These are phyloP conservation scores for Epinephelus cyanopodus DNA, from an alignment of 2,113 vertebrate species.

Conservation along the genomic window DNA sequence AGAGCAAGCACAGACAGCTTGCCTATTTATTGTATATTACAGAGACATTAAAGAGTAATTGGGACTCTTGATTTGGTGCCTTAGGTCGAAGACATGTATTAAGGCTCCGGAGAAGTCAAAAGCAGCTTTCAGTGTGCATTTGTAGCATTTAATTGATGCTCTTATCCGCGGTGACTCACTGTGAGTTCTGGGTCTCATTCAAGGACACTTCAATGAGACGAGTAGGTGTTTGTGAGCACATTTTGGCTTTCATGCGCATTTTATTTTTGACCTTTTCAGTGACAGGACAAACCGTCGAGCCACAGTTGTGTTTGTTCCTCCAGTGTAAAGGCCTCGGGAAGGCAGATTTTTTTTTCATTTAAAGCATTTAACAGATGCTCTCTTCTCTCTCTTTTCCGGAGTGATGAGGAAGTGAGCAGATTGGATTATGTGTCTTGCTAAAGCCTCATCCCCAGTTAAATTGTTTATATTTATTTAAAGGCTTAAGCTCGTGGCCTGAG, in stretches of 20 bases:
- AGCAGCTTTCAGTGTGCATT: slow-evolving; percentile 1
- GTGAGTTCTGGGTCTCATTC: slow-evolving; percentile 26
- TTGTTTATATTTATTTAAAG: slow-evolving; percentile 68
- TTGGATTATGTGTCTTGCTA: slow-evolving; percentile 55
- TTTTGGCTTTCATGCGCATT: neutral
- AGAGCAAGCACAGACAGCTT: slow-evolving; percentile 28
- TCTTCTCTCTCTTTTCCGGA: slow-evolving; percentile 26
- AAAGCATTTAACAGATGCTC: slow-evolving; percentile 50
- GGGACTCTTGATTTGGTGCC: slow-evolving; percentile 16
- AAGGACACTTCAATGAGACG: slow-evolving; percentile 37
- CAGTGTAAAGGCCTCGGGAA: neutral
- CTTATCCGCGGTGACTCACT: slow-evolving; percentile 31
- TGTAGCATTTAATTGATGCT: slow-evolving; percentile 45
- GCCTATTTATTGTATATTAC: slow-evolving; percentile 52
- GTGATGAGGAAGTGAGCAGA: slow-evolving; percentile 56
- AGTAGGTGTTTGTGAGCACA: slow-evolving; percentile 19
- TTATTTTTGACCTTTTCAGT: slow-evolving; percentile 45
- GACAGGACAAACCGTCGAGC: slow-evolving; percentile 21
- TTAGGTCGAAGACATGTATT: neutral
- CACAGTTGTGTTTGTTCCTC: slow-evolving; percentile 6
- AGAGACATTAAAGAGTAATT: slow-evolving; percentile 42
- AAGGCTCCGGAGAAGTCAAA: slow-evolving; percentile 4
- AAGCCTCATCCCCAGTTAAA: slow-evolving; percentile 54
- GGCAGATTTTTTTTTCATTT: slow-evolving; percentile 13
- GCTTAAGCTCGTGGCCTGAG: slow-evolving; percentile 46